Percentiles rank a stretch among this genome's conserved stretches.
Conservation (phyloP, 1,140 invertebrate species). For the Neotoxoptera formosana region DNA sequence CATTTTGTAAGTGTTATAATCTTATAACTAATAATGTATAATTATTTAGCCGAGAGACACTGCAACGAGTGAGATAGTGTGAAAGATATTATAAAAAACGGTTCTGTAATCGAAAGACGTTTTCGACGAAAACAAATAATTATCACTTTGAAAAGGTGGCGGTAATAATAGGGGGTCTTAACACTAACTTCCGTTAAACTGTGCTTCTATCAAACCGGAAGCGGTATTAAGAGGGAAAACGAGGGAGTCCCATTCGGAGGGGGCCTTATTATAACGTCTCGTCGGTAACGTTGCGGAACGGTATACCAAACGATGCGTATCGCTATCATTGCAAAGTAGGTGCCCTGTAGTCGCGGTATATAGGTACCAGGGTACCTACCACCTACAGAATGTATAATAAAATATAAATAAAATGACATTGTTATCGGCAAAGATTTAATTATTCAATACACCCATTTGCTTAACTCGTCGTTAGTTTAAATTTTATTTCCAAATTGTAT, state of each 20-base stretch:
- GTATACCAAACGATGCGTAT: constrained; percentile 5
- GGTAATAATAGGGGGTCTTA: neutral
- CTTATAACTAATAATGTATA: neutral
- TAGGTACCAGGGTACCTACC: too few species aligned
- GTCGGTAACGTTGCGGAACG: neutral
- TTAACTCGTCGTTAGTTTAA: neutral
- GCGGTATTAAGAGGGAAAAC: neutral
- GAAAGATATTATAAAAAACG: neutral
- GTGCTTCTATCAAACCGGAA: neutral
- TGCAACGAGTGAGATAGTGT: neutral
- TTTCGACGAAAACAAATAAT: constrained; percentile 25
- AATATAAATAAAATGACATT: neutral
- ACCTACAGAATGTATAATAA: neutral
- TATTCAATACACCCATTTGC: neutral
- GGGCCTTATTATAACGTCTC: constrained; percentile 6
- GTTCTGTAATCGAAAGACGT: neutral
- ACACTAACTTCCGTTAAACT: neutral
- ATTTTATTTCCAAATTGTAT: neutral
- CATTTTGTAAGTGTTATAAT: too few species aligned
- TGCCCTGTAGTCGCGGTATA: neutral
- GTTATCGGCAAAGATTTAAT: neutral
- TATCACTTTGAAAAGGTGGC: neutral
- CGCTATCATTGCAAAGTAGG: neutral
- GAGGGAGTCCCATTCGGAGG: neutral
- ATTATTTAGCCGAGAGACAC: neutral